Evolutionary conservation across 2,888 invertebrate species (phyloP).

Genomic region (Hoplodrina blanda): DNA sequence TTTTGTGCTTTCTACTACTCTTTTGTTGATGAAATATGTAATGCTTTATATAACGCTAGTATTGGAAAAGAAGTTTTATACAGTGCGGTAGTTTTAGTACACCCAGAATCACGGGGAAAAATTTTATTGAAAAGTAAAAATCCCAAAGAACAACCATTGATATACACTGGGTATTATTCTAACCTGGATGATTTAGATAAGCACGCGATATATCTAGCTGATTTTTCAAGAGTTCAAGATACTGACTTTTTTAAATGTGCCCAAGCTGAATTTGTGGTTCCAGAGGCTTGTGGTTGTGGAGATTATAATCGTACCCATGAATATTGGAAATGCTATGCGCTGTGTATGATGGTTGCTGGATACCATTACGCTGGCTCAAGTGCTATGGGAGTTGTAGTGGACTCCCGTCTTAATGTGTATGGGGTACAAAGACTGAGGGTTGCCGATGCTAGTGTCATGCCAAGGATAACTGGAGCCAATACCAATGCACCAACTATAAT

Average conservation of each 20-base stretch:
- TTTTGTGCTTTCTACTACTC: slow-evolving; percentile 60
- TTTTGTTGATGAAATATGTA: slow-evolving; percentile 63
- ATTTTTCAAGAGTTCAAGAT: slow-evolving; percentile 72
- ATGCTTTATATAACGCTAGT: slow-evolving; percentile 53
- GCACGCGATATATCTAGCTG: slow-evolving; percentile 76
- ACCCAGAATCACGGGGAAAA: slow-evolving; percentile 87
- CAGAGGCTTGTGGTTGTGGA: slow-evolving; percentile 56
- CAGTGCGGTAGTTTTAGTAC: slow-evolving; percentile 61
- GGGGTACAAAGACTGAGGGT: slow-evolving; percentile 92
- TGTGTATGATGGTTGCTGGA: slow-evolving; percentile 92
- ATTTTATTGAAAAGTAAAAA: slow-evolving; percentile 88
- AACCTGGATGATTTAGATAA: slow-evolving; percentile 87
- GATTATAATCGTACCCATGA: slow-evolving; percentile 77
- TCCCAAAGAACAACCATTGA: slow-evolving; percentile 89
- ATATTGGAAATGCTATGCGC: slow-evolving; percentile 92
- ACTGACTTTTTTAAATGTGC: slow-evolving; percentile 80
- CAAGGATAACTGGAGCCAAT: slow-evolving; percentile 91
- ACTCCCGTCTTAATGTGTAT: slow-evolving; percentile 91
- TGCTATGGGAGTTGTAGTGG: slow-evolving; percentile 94
- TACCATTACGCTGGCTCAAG: slow-evolving; percentile 93
- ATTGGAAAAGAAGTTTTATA: slow-evolving; percentile 56
- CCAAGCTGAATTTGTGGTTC: slow-evolving; percentile 68
- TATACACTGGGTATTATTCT: slow-evolving; percentile 91
- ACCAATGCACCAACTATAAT: slow-evolving; percentile 93
- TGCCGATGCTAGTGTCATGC: slow-evolving; percentile 94